phyloP scores from a whole-genome alignment of 1,140 invertebrate species.

The Antheraea mylitta region DNA sequence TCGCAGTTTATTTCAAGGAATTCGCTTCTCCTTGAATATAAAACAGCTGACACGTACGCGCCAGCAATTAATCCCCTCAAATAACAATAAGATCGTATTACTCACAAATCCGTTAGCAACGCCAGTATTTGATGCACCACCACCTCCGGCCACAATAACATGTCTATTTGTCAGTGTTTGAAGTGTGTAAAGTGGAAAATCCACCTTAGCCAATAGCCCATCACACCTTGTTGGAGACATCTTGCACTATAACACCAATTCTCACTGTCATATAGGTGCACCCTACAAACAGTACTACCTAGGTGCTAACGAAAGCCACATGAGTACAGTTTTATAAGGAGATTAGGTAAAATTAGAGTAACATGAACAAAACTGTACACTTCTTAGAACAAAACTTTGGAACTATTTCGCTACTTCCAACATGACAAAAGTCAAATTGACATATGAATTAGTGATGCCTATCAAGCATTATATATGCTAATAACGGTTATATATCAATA shows the following conservation, averaged over 20 bases:
- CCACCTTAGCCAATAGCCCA: constrained; percentile 89
- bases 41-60: constrained; percentile 48
- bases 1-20: neutral
- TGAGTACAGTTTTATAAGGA: constrained; percentile 47
- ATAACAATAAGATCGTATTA: constrained; percentile 40
- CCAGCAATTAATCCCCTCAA: neutral
- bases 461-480: neutral
- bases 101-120: constrained; percentile 97
- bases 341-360: constrained; percentile 34
- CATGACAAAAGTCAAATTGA: constrained; percentile 71
- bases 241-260: constrained; percentile 58
- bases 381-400: constrained; percentile 47
- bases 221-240: constrained; percentile 77
- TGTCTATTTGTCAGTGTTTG: constrained; percentile 95
- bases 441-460: constrained; percentile 17
- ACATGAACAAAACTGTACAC: constrained; percentile 44
- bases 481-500: too few relatives aligned
- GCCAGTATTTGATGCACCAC: constrained; percentile 96
- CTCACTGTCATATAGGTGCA: constrained; percentile 29
- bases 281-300: constrained; percentile 37
- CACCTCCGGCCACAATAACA: constrained; percentile 96
- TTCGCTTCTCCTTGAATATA: constrained; percentile 13
- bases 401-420: constrained; percentile 64
- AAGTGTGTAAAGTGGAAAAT: constrained; percentile 95
- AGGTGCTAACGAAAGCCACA: constrained; percentile 37